Evolutionary conservation across 2,113 vertebrate genomes (phyloP), one percentile per base, ranked within the genome.

Genomic region (Neotoma lepida): DNA sequence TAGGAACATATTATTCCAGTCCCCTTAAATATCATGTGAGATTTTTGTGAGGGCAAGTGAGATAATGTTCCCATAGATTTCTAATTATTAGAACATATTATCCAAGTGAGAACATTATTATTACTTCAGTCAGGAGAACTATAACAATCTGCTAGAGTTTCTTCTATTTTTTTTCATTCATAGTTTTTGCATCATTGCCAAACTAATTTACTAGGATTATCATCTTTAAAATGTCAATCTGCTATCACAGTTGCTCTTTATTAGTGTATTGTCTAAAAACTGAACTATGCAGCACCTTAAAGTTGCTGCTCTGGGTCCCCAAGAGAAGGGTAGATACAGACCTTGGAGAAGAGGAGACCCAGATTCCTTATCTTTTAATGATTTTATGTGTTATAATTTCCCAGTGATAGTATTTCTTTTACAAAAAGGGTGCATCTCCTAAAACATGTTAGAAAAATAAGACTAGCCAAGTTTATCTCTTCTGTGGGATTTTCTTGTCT

Each of bases 171-270:
- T 78, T n/a, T 4, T 73, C 61, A 74, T 90, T 91, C 30, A 70
- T 89, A 74, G 68, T 77, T 68, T 88, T 76, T 94, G 9, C 68
- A 74, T 54, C 46, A 24, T 41, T 82, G 54, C 35, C 39, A 86
- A 96, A 84, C 49, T 89, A 41, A 93, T 89, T 95, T 77, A 82
- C 46, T 95, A 93, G 61, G 88, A 86, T 10, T 91, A 76, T 4
- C n/a, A 30, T 64, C 88, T 84, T 95, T 91, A 58, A 86, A 84
- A 44, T 84, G 6, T 94, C 18, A 93, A 17, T 84, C n/a, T 7
- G 73, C 9, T 89, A 49, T 76, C 39, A 85, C 26, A 81, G 33
- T 64, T 88, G 17, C 17, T 81, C 41, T 24, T 85, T 91, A 86
- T 56, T 70, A 35, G 77, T 61, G 12, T 35, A n/a, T 46, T 74